Conservation (phyloP, 2,113 vertebrate genomes). For the Hemicordylus capensis region DNA sequence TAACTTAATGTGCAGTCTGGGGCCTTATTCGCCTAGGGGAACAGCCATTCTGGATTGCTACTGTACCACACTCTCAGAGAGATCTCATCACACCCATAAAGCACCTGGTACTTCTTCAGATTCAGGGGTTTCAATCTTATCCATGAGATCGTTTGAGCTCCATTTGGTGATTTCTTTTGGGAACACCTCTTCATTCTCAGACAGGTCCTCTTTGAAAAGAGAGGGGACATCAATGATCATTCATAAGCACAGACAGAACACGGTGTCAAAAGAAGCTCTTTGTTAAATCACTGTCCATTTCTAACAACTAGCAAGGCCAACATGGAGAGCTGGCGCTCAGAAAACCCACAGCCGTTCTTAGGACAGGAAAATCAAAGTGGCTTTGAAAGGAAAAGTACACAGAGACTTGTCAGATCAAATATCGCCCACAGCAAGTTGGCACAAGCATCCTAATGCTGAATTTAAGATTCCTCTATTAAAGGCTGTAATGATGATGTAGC, state of each 20-base stretch:
- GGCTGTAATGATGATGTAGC: background rate
- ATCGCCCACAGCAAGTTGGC: background rate
- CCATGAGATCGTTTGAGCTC: constrained; percentile 95
- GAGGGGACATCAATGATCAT: background rate
- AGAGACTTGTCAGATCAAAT: background rate
- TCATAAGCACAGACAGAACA: constrained; percentile 9
- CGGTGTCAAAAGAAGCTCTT: background rate
- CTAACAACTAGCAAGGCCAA: background rate
- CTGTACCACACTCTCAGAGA: constrained; percentile 1
- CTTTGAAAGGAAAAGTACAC: background rate
- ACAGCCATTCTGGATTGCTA: background rate
- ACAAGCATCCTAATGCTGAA: background rate
- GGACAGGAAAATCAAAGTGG: background rate
- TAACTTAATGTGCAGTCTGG: too few relatives aligned
- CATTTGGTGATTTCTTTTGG: constrained; percentile 94
- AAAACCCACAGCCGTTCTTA: constrained; percentile 3
- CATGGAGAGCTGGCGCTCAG: background rate
- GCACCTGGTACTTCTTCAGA: constrained; percentile 83
- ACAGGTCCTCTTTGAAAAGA: constrained; percentile 85
- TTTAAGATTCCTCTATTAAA: background rate
- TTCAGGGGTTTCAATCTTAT: constrained; percentile 90
- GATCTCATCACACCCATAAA: background rate
- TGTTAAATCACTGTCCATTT: background rate
- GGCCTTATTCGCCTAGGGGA: background rate
- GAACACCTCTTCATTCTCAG: constrained; percentile 87